phyloP scores from a whole-genome alignment of 2,888 invertebrate species.

The Cryptocheilus praepositus region DNA sequence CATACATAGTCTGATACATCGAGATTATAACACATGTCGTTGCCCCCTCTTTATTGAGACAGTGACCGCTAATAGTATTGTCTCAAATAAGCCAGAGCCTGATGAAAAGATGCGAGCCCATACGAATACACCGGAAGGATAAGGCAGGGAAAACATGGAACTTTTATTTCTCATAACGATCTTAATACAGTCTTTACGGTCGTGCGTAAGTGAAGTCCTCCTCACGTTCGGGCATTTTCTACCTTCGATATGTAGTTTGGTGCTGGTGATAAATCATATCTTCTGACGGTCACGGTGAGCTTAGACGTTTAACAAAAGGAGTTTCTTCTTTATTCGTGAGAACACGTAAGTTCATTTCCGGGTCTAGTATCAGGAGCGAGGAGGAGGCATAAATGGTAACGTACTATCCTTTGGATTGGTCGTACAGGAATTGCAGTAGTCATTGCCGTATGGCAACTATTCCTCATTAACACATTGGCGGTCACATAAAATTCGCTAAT shows the following conservation, averaged over 20 bases:
- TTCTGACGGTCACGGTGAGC: no score
- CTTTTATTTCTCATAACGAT: no score
- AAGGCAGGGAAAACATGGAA: not conserved
- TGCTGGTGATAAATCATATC: no score
- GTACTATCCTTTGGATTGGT: conserved; percentile 51
- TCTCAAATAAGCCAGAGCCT: no score
- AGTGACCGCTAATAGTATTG: not conserved
- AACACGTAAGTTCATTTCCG: conserved; percentile 16
- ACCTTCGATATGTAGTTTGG: no score
- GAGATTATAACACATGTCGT: conserved; percentile 31
- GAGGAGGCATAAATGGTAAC: conserved; percentile 37
- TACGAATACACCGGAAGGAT: not conserved
- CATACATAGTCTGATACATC: conserved; percentile 39
- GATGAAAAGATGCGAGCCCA: no score
- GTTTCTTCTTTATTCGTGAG: not conserved
- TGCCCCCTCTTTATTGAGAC: conserved; percentile 2
- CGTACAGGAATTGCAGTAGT: conserved; percentile 34
- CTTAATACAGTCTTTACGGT: no score
- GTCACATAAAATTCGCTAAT: no score
- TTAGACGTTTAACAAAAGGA: no score
- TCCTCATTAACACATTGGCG: no score
- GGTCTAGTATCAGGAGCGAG: conserved; percentile 13
- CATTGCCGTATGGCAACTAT: conserved; percentile 10
- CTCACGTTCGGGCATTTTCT: no score
- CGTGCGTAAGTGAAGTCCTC: no score